Evolutionary conservation across 2,797 vertebrate genomes (phyloP).

Genomic region (Alfaro cultratus): DNA sequence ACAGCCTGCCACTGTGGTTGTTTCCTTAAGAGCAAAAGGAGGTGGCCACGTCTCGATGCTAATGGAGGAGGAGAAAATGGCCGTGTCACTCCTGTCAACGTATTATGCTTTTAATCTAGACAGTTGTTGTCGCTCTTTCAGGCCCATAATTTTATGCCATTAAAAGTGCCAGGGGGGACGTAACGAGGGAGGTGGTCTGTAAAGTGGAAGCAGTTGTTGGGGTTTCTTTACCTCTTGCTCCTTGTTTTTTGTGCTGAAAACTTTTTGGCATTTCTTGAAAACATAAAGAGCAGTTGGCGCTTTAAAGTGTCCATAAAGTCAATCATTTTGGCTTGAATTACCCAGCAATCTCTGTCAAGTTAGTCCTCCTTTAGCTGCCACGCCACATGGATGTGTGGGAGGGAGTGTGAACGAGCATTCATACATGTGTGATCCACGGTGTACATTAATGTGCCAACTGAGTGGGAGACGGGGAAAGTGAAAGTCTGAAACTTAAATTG

Average conservation of each 20-base stretch:
- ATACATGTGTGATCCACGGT: slow-evolving; percentile 27
- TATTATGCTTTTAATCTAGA: slow-evolving; percentile 88
- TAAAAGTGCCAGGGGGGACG: slow-evolving; percentile 81
- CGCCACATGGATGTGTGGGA: slow-evolving; percentile 75
- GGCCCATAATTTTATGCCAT: slow-evolving; percentile 89
- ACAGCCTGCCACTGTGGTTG: slow-evolving; percentile 57
- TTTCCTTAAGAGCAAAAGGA: slow-evolving; percentile 71
- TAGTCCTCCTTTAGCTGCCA: slow-evolving; percentile 85
- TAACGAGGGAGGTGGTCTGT: slow-evolving; percentile 64
- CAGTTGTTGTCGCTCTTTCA: slow-evolving; percentile 84
- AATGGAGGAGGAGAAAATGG: slow-evolving; percentile 82
- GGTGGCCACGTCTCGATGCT: slow-evolving; percentile 70
- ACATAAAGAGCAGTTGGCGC: slow-evolving; percentile 93
- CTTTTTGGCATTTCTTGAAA: slow-evolving; percentile 92
- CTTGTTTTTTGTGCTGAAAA: slow-evolving; percentile 81
- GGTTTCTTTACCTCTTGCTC: slow-evolving; percentile 71
- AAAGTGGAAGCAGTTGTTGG: slow-evolving; percentile 58
- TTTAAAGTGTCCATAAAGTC: slow-evolving; percentile 94
- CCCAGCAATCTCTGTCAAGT: slow-evolving; percentile 90
- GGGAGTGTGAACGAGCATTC: slow-evolving; percentile 19
- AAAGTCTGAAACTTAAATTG: slow-evolving; percentile 34
- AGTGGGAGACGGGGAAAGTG: slow-evolving; percentile 23
- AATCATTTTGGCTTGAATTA: slow-evolving; percentile 97
- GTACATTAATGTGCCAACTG: slow-evolving; percentile 51
- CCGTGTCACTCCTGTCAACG: slow-evolving; percentile 84